Evolutionary conservation across 2,113 vertebrate genomes (phyloP).

Genomic region (Ivindomyrus marchei): DNA sequence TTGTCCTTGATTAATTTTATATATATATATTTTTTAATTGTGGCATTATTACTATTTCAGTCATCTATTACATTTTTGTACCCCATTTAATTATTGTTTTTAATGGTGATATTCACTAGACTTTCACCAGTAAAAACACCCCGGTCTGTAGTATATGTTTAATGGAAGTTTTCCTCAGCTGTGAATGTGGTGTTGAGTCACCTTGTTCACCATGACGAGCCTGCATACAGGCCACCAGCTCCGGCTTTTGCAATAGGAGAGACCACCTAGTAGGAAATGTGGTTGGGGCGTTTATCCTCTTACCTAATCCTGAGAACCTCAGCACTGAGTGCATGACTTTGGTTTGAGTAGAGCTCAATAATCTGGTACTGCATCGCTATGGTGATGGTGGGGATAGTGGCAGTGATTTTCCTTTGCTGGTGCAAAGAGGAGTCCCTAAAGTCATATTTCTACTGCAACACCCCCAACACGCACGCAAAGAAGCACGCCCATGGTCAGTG

Average conservation of each 20-base stretch:
- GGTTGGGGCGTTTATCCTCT: background rate
- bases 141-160: background rate
- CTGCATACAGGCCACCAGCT: background rate
- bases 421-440: background rate
- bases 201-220: background rate
- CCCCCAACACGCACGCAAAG: background rate
- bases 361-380: background rate
- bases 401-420: background rate
- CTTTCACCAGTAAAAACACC: no score
- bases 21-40: background rate
- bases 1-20: conserved; percentile 7
- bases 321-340: background rate
- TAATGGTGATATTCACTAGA: background rate
- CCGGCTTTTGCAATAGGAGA: background rate
- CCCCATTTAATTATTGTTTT: conserved; percentile 15
- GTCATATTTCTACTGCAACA: background rate
- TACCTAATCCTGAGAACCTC: background rate
- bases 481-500: background rate
- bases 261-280: background rate
- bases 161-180: background rate
- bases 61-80: conserved; percentile 1
- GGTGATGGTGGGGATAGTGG: background rate
- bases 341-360: background rate
- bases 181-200: background rate
- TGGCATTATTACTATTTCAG: background rate